phyloP scores from a whole-genome alignment of 2,888 invertebrate species.

The Autographa pulchrina region DNA sequence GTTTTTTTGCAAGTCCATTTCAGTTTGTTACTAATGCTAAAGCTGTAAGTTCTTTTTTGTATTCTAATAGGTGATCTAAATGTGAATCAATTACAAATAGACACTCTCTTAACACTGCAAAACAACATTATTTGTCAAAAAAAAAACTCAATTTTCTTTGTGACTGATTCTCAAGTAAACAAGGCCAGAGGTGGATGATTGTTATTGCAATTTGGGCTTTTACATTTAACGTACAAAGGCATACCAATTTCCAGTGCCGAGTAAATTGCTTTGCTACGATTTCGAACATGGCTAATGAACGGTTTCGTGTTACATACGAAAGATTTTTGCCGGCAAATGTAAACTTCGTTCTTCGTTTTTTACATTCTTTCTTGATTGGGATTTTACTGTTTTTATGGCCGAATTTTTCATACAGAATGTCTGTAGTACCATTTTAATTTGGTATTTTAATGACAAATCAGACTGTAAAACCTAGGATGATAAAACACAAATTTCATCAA shows the following conservation, averaged over 20 bases:
- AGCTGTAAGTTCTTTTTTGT: too few species aligned
- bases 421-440: not conserved
- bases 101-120: too few species aligned
- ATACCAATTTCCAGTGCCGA: not conserved
- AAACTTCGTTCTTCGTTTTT: not conserved
- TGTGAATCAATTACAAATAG: too few species aligned
- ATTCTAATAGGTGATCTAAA: too few species aligned
- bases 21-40: too few species aligned
- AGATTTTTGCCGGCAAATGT: not conserved
- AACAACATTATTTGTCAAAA: too few species aligned
- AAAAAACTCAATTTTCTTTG: not conserved
- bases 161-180: not conserved
- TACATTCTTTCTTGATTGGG: not conserved
- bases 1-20: not conserved
- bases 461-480: too few species aligned
- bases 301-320: conserved; percentile 9
- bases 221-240: conserved; percentile 7
- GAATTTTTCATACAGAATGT: not conserved
- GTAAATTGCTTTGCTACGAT: conserved; percentile 6
- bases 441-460: too few species aligned
- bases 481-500: too few species aligned
- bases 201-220: conserved; percentile 4
- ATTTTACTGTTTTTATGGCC: not conserved
- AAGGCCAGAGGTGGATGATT: not conserved
- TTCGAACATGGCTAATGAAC: conserved; percentile 31